Conservation (phyloP, 2,113 vertebrate species). For the Uropsilus gracilis region DNA sequence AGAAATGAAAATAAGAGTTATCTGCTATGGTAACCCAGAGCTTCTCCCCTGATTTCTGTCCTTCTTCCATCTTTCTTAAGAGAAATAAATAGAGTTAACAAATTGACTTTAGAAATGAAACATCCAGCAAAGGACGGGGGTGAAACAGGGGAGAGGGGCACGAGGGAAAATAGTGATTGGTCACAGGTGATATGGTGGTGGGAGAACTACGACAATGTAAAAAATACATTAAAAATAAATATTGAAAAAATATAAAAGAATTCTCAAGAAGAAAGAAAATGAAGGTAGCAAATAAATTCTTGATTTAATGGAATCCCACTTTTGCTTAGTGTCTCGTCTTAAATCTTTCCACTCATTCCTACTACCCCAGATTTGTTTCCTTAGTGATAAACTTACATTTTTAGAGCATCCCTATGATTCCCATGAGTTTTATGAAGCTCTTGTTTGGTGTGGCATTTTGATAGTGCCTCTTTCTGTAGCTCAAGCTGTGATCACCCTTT, state of each 20-base stretch:
- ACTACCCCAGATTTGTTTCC: not conserved
- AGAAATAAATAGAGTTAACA: too few species aligned
- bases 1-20: not conserved
- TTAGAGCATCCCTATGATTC: not conserved
- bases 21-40: constrained; percentile 13
- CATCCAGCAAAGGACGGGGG: too few species aligned
- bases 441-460: not conserved
- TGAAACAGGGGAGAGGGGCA: too few species aligned
- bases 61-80: too few species aligned
- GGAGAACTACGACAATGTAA: too few species aligned
- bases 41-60: not conserved
- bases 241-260: too few species aligned
- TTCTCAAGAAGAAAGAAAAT: constrained; percentile 20
- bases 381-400: not conserved
- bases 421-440: not conserved
- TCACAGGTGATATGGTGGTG: too few species aligned
- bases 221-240: too few species aligned
- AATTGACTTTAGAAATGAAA: too few species aligned
- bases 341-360: not conserved
- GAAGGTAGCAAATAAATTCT: not conserved
- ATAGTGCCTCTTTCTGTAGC: not conserved
- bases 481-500: not conserved
- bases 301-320: not conserved
- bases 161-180: too few species aligned
- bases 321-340: not conserved